Base-by-base conservation (phyloP, 2,113 vertebrate genomes). In the Hippopotamus amphibius region DNA sequence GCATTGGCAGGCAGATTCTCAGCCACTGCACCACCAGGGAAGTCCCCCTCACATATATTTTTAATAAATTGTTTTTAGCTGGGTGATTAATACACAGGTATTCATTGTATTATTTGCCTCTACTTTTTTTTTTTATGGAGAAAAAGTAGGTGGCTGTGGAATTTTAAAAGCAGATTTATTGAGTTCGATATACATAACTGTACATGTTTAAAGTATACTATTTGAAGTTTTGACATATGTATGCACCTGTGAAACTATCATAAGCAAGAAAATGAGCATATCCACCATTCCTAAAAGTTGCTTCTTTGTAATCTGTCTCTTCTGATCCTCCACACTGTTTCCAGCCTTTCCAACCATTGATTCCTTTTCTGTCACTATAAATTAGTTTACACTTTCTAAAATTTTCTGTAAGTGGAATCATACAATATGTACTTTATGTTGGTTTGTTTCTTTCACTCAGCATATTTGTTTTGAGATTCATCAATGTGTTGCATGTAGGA, bases 251-350 rank as follows among this genome's bases (percentile, higher is more conserved):
- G 46, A 84, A 71, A 43, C 57, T 41, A 77, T 81, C 86, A 33
- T 3, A 87, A 77, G 83, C 30, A 84, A 97, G 74, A 87, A 87
- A 90, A 74, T 69, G 41, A 93, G 59, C 17, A 53, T 69, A 61
- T 10, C 41, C 24, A 69, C 48, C 30, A 83, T 33, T 14, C 13
- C 33, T n/a, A 72, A 22, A 43, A 26, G 46, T 72, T 83, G 22
- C 8, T 28, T 15, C 24, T 82, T 71, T 91, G 41, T 61, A 65
- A 65, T 86, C 72, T 66, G 4, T 21, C 59, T 69, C 48, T 79
- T 79, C n/a, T n/a, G 26, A 81, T 65, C 61, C n/a, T 48, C 65
- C n/a, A 13, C 12, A 65, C 30, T 4, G 33, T 4, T 65, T 9
- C n/a, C 15, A 53, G 2, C 10, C 13, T 21, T 76, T 4, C 14